Evolutionary conservation across 2,113 vertebrate species (phyloP), one percentile per base, ranked within the genome.

Genomic region (Hoplias malabaricus): DNA sequence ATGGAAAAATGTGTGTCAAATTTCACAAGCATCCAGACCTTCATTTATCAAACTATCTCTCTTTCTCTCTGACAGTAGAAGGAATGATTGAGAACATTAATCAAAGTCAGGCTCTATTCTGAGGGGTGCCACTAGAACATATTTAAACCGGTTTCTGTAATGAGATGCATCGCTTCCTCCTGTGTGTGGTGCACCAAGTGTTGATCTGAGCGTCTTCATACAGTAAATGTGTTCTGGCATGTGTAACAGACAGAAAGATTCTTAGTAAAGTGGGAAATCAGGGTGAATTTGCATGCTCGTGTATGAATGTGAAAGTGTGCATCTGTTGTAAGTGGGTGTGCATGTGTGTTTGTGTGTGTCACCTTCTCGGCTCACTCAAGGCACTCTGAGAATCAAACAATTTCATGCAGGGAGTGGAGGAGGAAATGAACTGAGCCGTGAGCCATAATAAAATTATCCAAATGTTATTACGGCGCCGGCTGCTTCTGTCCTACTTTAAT

Each of bases 361-460:
- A 21, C 33, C 69, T 61, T 71, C 23, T 61, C 69, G 53, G 21
- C 42, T 38, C 74, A 69, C 56, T 67, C 69, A 23, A 77, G 67
- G 62, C 56, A 73, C 66, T 75, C 38, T 8, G 31, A 75, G 33
- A 75, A 75, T 80, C 73, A 73, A 80, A 80, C 42, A 59, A 48
- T 80, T 65, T 62, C 95, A 98, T 96, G 95, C 96, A 95, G 95
- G 94, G 95, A 96, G 95, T 95, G 95, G 95, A 95, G 88, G 93
- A 96, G 95, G 95, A 97, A 98, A 98, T 99, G 96, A 98, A 97
- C 96, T 96, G 93, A 97, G 96, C 96, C 96, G 93, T 93, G 91
- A 98, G 96, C 97, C 95, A 96, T 97, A 96, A 98, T 98, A 96
- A 97, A 98, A 98, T 98, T 98, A 99, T 98, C 96, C 96, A 98